Evolutionary conservation across 2,113 vertebrate species (phyloP), one percentile per base, ranked within the genome.

Genomic region (Coptodon bakossiorum): DNA sequence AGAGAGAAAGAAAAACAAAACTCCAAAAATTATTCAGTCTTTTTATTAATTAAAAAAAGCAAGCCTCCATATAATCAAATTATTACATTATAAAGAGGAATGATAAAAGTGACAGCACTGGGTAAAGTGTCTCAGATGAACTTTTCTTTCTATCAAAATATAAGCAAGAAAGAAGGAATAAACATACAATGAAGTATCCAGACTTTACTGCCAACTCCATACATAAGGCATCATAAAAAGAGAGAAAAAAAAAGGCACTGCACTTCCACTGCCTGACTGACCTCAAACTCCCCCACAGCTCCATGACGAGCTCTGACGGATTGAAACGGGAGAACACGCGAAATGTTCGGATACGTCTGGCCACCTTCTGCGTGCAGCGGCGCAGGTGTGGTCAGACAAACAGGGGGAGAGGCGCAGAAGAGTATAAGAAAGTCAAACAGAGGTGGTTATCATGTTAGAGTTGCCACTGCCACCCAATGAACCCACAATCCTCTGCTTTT

Each of bases 21-120:
- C 3, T 3, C 9, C 3, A 61, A 6, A 81, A 86, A 84, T 91
- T 81, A 90, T 91, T 94, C 52, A 48, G 78, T 48, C 8, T 86
- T 94, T 95, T 94, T 95, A 96, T 96, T 95, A 27, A 93, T 94
- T 91, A 84, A 90, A 93, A 95, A 94, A 94, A 81, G 86, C 87
- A 93, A 88, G 86, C 80, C 61, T 90, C 86, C 71, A 90, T 83
- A 82, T 79, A 90, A 89, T 87, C 84, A 89, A 91, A 83, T 48
- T 5, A 86, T 93, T 93, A 92, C 91, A 95, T 83, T 22, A 92
- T 83, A 66, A 94, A 90, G 84, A 50, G 45, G 80, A 87, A 94
- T 89, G 36, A 89, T 38, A 82, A 61, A 88, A 93, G 79, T 56
- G 84, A 93, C 80, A 88, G 84, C 34, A 50, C 36, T 83, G 43